Evolutionary conservation across 2,888 invertebrate genomes (phyloP), one percentile per base, ranked within the genome.

Genomic region (Pollenia angustigena): DNA sequence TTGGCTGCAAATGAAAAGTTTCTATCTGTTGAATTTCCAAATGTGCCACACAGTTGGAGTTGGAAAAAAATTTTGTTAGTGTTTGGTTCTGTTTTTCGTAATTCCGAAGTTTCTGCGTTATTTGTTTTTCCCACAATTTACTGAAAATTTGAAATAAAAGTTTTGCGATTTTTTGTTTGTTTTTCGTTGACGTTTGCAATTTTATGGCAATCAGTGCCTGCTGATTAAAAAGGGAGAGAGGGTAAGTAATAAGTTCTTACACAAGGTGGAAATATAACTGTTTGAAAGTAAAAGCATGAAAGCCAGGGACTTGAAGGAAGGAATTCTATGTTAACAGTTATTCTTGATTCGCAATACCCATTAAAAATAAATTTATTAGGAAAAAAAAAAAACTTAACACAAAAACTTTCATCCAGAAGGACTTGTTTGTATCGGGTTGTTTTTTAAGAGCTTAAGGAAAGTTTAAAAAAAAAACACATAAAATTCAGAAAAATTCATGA

Each of bases 101-200:
- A 1, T 40, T 58, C 11, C 46, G 12, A 12, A 14, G 10, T 56
- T 42, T 58, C n/a, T 11, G 2, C 48, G 7, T 14, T 78, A 18
- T 14, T 78, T 46, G n/a, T 68, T 32, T 10, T 50, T 32, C n/a
- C 10, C 32, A n/a, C 6, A 56, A 56, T 32, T 2, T 81, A 66
- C 48, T 69, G 75, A 50, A 52, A 68, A 52, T 52, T 23, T 18
- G 8, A 75, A 76, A 54, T 40, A 44, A 14, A 80, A 62, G 50
- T 42, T 72, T 23, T 46, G n/a, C 11, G 8, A 32, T 32, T 32
- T 32, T 7, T 23, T 23, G 23, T 23, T 23, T 23, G 1, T 23
- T 69, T 46, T 76, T 40, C 56, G 54, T 76, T 76, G 40, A 50
- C 78, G 48, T 64, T 68, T 44, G 40, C 40, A 52, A 74, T 79